phyloP scores from a whole-genome alignment of 2,113 vertebrate genomes.

The Oenanthe melanoleuca region DNA sequence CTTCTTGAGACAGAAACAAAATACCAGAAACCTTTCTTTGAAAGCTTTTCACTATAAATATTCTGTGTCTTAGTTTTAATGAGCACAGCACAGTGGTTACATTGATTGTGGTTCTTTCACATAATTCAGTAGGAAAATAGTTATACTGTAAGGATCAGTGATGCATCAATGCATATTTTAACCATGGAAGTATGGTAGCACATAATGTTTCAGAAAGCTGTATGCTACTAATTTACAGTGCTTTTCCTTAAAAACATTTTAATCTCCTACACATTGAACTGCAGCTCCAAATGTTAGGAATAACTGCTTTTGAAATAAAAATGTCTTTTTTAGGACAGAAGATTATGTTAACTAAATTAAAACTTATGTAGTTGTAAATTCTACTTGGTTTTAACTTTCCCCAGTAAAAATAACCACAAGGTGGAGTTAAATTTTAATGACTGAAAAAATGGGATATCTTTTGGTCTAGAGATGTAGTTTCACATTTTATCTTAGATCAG shows the following conservation, averaged over 20 bases:
- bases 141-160: not conserved
- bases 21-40: not conserved
- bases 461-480: not conserved
- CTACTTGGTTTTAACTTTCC: not conserved
- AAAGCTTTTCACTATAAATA: not conserved
- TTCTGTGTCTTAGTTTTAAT: not conserved
- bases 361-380: not conserved
- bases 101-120: not conserved
- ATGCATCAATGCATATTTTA: not conserved
- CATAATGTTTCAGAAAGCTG: not conserved
- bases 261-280: not conserved
- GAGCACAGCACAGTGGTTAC: not conserved
- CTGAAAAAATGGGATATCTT: not conserved
- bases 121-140: not conserved
- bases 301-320: not conserved
- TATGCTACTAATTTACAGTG: not conserved
- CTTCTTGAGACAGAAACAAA: not conserved
- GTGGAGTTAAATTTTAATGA: not conserved
- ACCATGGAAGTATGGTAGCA: not conserved
- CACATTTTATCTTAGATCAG: not conserved
- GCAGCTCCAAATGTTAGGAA: not conserved
- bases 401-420: not conserved
- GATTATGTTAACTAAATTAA: not conserved
- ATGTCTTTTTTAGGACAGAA: not conserved
- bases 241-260: not conserved